Conservation (phyloP, 2,888 invertebrate species). For the Microplitis manilae region DNA sequence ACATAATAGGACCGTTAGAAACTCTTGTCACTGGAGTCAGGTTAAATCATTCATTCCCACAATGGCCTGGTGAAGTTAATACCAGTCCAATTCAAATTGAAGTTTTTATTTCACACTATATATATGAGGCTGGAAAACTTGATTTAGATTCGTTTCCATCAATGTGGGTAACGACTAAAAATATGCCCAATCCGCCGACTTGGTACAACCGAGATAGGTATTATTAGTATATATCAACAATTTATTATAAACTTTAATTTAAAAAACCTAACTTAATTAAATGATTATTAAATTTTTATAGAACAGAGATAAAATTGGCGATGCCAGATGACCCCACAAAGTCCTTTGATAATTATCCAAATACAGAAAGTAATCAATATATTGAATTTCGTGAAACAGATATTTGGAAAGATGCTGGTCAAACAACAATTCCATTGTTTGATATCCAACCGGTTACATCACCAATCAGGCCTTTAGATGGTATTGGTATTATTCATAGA, state of each 20-base stretch:
- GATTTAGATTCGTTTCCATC: background rate
- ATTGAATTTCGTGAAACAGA: background rate
- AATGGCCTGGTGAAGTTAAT: background rate
- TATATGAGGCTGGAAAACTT: background rate
- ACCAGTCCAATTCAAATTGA: background rate
- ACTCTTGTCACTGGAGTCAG: background rate
- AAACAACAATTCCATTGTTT: background rate
- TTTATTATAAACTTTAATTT: background rate
- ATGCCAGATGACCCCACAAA: background rate
- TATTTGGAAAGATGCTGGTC: background rate
- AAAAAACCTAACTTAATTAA: background rate
- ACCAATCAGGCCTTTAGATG: background rate
- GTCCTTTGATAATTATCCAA: background rate
- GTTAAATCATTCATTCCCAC: background rate
- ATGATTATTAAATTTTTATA: background rate
- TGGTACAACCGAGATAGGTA: background rate
- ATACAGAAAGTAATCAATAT: background rate
- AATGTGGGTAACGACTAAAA: background rate
- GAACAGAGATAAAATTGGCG: background rate
- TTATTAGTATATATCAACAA: background rate
- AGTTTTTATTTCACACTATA: background rate
- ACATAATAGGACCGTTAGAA: background rate
- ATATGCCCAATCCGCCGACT: background rate
- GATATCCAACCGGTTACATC: background rate
- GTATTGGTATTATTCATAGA: background rate